phyloP scores from a whole-genome alignment of 2,113 vertebrate species.

The Caranx melampygus region DNA sequence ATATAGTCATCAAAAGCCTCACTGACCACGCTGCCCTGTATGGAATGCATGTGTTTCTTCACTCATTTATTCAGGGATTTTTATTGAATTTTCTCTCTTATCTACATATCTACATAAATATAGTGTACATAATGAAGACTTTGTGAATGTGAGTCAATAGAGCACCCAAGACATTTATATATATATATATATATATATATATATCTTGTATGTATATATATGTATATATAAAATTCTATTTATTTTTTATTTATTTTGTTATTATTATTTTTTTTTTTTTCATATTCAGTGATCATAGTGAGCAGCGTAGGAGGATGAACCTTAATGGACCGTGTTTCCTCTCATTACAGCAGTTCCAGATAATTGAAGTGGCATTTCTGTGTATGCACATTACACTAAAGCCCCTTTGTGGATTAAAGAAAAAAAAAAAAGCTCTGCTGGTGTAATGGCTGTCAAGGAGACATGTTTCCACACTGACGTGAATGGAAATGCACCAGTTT shows the following conservation, averaged over 20 bases:
- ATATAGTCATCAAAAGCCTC: too few relatives aligned
- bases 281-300: conserved; percentile 59
- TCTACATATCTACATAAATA: neutral
- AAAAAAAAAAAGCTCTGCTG: conserved; percentile 25
- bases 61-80: neutral
- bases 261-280: conserved; percentile 47
- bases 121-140: neutral
- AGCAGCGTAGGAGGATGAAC: conserved; percentile 61
- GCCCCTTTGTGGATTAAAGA: conserved; percentile 68
- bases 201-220: too few relatives aligned
- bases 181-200: too few relatives aligned
- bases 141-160: neutral
- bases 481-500: conserved; percentile 30
- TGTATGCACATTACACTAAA: conserved; percentile 72
- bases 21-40: neutral
- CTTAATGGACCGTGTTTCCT: conserved; percentile 68
- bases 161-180: too few relatives aligned
- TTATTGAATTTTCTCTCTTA: too few relatives aligned
- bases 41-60: neutral
- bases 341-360: conserved; percentile 73
- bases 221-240: neutral
- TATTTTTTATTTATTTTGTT: conserved; percentile 9
- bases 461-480: conserved; percentile 35
- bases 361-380: conserved; percentile 74
- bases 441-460: conserved; percentile 44